Percentiles rank a stretch among this genome's conserved stretches.
phyloP scores from a whole-genome alignment of 1,140 invertebrate species.

The Drosophila kikkawai region DNA sequence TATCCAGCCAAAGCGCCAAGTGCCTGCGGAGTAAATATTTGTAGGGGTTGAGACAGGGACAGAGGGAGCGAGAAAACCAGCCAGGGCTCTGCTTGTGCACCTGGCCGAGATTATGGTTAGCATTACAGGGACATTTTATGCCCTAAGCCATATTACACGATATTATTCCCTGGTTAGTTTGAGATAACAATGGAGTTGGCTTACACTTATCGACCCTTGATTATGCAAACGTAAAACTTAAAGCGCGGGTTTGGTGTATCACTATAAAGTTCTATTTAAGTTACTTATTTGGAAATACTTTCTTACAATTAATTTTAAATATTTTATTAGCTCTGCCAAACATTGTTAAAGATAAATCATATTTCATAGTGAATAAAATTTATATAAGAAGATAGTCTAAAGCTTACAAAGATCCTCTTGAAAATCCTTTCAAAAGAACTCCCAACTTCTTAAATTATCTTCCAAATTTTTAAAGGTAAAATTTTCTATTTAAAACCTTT shows the following conservation, averaged over 20 bases:
- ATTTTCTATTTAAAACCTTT: not conserved
- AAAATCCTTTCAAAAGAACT: not conserved
- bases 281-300: not conserved
- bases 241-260: not conserved
- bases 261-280: not conserved
- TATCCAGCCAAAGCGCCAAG: constrained; percentile 91
- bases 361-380: not conserved
- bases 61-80: too few species aligned
- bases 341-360: too few species aligned
- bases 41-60: not conserved
- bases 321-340: too few species aligned
- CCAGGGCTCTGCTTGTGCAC: constrained; percentile 7
- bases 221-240: not conserved
- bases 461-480: not conserved
- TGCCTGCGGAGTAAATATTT: constrained; percentile 86
- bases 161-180: constrained; percentile 9
- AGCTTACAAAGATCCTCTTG: not conserved
- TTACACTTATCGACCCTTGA: not conserved
- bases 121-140: constrained; percentile 8
- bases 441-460: not conserved
- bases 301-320: not conserved
- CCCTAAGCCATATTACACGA: not conserved
- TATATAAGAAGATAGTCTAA: not conserved
- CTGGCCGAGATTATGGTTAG: constrained; percentile 13
- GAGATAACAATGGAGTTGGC: not conserved